Evolutionary conservation across 2,113 vertebrate genomes (phyloP), one percentile per base, ranked within the genome.

Genomic region (Rhadina sibilatrix): DNA sequence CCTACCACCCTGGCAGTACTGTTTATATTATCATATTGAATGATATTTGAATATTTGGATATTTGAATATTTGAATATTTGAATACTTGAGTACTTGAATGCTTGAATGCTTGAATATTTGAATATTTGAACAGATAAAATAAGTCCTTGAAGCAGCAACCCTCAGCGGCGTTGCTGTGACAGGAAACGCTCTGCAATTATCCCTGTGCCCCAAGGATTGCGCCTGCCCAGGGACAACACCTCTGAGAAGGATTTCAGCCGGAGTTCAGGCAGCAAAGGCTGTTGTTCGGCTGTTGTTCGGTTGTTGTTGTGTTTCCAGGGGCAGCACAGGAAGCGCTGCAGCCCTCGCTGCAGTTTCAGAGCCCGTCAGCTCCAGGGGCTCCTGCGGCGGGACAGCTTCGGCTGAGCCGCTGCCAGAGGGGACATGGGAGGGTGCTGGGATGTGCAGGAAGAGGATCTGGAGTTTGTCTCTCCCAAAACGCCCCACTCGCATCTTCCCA

Each of bases 391-490:
- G 2, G 13, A 11, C 71, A 16, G 33, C 68, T 10, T 5, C 7
- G 33, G 18, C 83, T 42, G n/a, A 15, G 69, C 63, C 47, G 35
- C n/a, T 57, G 42, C 72, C 59, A 15, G 37, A 15, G 52, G 21
- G 24, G n/a, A 33, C 56, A 10, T 0, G 21, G 40, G 3, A 44
- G 21, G 0, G 1, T 0, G 25, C 27, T 8, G 6, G 86, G 59
- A 19, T 20, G 27, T 3, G 1, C 21, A 0, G 2, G 8, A 27
- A 28, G 21, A 4, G 38, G 18, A 12, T 8, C 16, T 76, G 68
- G 56, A 17, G 33, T 22, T 68, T 23, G 0, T 60, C 27, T 24
- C 42, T 38, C 57, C 46, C n/a, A 1, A 49, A 76, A 37, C 2
- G 6, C 53, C 64, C 44, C 1, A 13, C 22, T 56, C 14, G 5